These are phyloP conservation scores for Pyxicephalus adspersus DNA, from an alignment of 2,113 vertebrate genomes.

Conservation along the genomic window DNA sequence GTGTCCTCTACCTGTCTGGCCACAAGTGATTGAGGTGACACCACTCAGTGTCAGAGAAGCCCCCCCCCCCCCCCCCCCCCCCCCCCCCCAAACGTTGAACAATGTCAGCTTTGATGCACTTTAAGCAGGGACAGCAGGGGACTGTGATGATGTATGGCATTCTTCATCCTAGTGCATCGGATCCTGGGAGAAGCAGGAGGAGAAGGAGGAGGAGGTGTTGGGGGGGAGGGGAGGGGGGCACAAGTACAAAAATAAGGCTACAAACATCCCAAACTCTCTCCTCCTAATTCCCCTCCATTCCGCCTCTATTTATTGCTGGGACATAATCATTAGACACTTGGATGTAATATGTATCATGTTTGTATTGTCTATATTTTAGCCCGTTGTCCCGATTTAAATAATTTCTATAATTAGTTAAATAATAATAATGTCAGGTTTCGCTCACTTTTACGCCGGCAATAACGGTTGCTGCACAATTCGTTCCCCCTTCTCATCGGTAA, in stretches of 20 bases:
- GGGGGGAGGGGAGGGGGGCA: slow-evolving; percentile 47
- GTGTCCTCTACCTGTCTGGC: slow-evolving; percentile 1
- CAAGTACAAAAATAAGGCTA: slow-evolving; percentile 34
- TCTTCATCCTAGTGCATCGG: slow-evolving; percentile 61
- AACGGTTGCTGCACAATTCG: no score
- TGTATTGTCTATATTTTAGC: no score
- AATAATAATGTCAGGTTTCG: no score
- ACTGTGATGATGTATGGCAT: slow-evolving; percentile 61
- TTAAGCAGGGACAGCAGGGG: slow-evolving; percentile 66
- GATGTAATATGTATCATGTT: no score
- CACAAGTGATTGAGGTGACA: background rate
- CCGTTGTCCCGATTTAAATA: no score
- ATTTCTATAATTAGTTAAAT: no score
- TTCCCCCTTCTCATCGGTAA: no score
- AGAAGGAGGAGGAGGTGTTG: slow-evolving; percentile 50
- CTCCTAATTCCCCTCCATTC: background rate
- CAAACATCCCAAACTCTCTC: slow-evolving; percentile 33
- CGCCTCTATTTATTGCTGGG: no score
- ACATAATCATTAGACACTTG: no score
- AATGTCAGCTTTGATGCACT: slow-evolving; percentile 71
- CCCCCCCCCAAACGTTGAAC: slow-evolving; percentile 63
- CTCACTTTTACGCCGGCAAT: no score
- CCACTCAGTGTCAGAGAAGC: slow-evolving; percentile 56
- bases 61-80: slow-evolving; percentile 55
- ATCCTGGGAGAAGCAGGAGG: slow-evolving; percentile 58